phyloP scores from a whole-genome alignment of 2,888 invertebrate species.

The Itoplectis maculator region DNA sequence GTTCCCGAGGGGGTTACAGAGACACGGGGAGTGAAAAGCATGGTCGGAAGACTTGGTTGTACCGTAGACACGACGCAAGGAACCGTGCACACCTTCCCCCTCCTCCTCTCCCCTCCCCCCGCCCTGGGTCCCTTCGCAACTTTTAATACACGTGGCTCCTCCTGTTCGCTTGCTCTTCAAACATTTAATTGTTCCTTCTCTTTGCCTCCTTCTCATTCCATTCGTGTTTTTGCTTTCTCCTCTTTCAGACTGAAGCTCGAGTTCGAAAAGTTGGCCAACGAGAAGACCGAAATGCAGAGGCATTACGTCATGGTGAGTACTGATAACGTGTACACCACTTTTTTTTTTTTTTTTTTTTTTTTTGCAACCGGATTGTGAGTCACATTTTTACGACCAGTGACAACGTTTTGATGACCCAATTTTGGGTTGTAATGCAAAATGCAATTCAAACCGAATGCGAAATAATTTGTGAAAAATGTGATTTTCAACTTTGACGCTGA shows the following conservation, averaged over 20 bases:
- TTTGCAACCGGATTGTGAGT: neutral
- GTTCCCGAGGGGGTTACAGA: constrained; percentile 48
- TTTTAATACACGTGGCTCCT: constrained; percentile 22
- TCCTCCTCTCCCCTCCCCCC: too few relatives aligned
- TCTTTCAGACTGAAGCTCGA: constrained; percentile 96
- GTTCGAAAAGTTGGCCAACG: constrained; percentile 98
- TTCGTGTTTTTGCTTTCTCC: constrained; percentile 56
- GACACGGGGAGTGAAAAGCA: constrained; percentile 12
- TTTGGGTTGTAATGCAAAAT: neutral
- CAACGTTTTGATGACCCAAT: neutral
- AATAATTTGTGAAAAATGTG: neutral
- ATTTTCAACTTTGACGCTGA: neutral
- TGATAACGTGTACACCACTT: constrained; percentile 49
- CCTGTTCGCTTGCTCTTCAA: constrained; percentile 41
- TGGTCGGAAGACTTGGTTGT: constrained; percentile 2
- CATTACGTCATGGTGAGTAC: constrained; percentile 97
- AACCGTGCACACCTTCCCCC: too few relatives aligned
- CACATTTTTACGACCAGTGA: neutral
- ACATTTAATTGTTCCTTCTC: constrained; percentile 13
- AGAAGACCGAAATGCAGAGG: constrained; percentile 99
- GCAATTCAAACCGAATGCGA: neutral
- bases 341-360: too few relatives aligned
- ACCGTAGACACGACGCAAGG: neutral
- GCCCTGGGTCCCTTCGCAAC: neutral
- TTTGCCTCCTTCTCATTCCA: constrained; percentile 15